Percentiles rank a stretch among this genome's conserved stretches.
Evolutionary conservation across 2,113 vertebrate species (phyloP).

Genomic region (Eretmochelys imbricata): DNA sequence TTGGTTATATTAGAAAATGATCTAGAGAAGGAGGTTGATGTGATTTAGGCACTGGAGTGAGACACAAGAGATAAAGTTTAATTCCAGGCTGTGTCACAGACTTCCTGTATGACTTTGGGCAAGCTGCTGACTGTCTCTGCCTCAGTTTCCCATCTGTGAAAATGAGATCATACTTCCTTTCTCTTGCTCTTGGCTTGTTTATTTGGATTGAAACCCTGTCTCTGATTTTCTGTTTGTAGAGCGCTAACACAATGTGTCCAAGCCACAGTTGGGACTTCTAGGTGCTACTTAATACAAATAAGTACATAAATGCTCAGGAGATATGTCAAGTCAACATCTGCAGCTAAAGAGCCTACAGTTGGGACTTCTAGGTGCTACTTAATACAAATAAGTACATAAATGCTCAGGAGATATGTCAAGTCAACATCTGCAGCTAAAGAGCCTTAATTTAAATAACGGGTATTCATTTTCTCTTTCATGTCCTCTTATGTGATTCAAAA

Average conservation of each 20-base stretch:
- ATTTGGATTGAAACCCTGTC: accelerated
- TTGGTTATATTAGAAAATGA: neutral
- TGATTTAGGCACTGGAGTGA: neutral
- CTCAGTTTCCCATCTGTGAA: neutral
- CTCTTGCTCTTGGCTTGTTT: neutral
- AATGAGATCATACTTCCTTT: neutral
- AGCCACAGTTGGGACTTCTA: too few relatives aligned
- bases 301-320: too few relatives aligned
- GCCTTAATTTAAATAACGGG: too few relatives aligned
- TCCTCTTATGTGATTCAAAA: neutral
- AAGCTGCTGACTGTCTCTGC: too few relatives aligned
- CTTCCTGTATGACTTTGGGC: neutral
- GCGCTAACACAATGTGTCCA: too few relatives aligned
- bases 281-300: too few relatives aligned
- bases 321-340: neutral
- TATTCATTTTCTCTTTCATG: neutral
- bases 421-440: neutral
- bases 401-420: neutral
- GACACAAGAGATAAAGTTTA: neutral
- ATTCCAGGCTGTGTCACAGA: neutral
- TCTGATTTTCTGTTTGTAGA: too few relatives aligned
- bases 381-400: too few relatives aligned
- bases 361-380: too few relatives aligned
- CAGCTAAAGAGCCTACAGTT: neutral
- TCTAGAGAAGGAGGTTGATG: neutral